A percentile compares a stretch with the other conserved stretches of the same genome.
phyloP scores from a whole-genome alignment of 2,888 invertebrate genomes.

The Brenthis hecate region DNA sequence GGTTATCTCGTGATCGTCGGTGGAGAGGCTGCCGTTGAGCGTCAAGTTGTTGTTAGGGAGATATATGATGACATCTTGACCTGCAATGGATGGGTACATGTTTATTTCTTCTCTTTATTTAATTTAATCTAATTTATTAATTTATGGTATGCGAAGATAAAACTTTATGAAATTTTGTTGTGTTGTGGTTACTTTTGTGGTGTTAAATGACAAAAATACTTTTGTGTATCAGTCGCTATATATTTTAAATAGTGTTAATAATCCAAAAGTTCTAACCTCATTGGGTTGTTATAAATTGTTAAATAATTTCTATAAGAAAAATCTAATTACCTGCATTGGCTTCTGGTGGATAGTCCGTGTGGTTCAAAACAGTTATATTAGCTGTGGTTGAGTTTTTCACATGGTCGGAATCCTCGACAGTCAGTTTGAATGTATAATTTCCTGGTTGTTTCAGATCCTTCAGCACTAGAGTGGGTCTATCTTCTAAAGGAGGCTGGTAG shows the following conservation, averaged over 20 bases:
- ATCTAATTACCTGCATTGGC: slow-evolving; percentile 89
- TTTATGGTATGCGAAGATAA: no score
- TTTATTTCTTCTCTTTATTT: no score
- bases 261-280: no score
- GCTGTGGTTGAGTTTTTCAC: slow-evolving; percentile 92
- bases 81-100: slow-evolving; percentile 57
- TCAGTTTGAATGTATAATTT: slow-evolving; percentile 94
- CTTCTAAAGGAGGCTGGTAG: slow-evolving; percentile 90
- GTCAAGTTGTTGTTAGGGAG: slow-evolving; percentile 93
- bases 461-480: slow-evolving; percentile 91
- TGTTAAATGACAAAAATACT: no score
- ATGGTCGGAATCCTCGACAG: slow-evolving; percentile 95
- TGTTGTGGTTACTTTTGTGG: no score
- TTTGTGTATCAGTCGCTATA: no score
- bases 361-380: slow-evolving; percentile 94
- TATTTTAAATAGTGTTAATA: no score
- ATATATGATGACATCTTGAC: slow-evolving; percentile 94
- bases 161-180: no score
- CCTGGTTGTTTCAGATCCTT: slow-evolving; percentile 93
- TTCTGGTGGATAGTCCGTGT: slow-evolving; percentile 96
- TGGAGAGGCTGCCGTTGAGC: slow-evolving; percentile 94
- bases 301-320: background rate
- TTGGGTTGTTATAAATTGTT: no score
- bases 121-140: no score
- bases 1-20: slow-evolving; percentile 95